Base-by-base conservation (phyloP, 2,888 invertebrate genomes). In the Leucophora obtusa region DNA sequence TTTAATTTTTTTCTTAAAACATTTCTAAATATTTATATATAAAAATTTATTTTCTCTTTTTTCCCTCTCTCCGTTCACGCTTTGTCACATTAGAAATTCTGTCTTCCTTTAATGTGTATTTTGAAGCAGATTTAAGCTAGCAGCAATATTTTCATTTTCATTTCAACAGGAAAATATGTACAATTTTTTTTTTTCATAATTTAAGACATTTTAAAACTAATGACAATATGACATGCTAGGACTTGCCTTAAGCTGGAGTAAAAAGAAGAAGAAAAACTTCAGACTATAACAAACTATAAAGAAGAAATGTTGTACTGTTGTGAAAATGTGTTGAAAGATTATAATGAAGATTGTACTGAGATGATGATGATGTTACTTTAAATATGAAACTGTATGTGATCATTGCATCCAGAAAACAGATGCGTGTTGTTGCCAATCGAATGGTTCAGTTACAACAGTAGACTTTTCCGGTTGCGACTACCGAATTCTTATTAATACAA, bases 201-300 rank as follows among this genome's bases (percentile, higher is more conserved):
- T 69, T 69, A 69, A 73, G 24, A 59, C 65, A 66, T 66, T 79
- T 74, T 70, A 24, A 60, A 66, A 74, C 54, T 74, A 74, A 79
- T 74, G 79, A 79, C 74, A 79, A 70, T 69, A 66, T 74, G 74
- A 60, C 79, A 79, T 79, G 79, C 74, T 60, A 74, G 74, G 74
- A 74, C 74, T 47, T 50, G 79, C 79, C 70, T 66, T 38, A 70
- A 60, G 79, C 74, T 58, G 56, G 15, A 66, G 54, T 35, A 58
- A 17, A 33, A 60, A 54, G 11, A 59, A 24, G 35, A 47, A 53
- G 18, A 53, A 21, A 11, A 43, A 10, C 21, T 15, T 28, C 56
- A 54, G 28, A 43, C 56, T 65, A 28, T 28, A 66, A 38, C 47
- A 21, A 59, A 53, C 50, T 35, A 6, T 0, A 18, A 43, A 56